These are phyloP conservation scores for Corythornis vintsioides DNA, from an alignment of 2,113 vertebrate species.

Conservation along the genomic window DNA sequence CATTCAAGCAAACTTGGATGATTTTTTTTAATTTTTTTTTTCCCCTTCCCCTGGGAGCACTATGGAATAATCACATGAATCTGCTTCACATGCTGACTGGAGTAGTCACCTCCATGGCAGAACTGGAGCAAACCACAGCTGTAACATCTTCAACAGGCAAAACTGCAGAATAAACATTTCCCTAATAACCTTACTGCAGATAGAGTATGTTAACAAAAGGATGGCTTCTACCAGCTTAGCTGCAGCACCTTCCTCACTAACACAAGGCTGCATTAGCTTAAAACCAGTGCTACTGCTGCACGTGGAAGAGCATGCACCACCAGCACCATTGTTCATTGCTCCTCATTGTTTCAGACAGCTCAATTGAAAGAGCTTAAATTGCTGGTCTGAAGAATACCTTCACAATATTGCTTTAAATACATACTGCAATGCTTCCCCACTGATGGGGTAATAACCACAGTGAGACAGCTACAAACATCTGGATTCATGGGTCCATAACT, in stretches of 20 bases:
- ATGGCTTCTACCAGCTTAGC: slow-evolving; percentile 20
- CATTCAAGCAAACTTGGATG: neutral
- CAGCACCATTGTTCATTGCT: neutral
- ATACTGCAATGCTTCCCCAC: neutral
- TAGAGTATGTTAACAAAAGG: slow-evolving; percentile 41
- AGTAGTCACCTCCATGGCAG: neutral
- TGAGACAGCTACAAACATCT: slow-evolving; percentile 37
- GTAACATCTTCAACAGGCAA: slow-evolving; percentile 60
- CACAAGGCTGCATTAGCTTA: neutral
- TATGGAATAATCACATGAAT: neutral
- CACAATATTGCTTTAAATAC: slow-evolving; percentile 20
- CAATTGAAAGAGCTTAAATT: slow-evolving; percentile 22
- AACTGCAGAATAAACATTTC: slow-evolving; percentile 64
- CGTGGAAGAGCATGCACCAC: neutral
- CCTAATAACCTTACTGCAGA: slow-evolving; percentile 44
- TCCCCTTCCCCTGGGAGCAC: neutral
- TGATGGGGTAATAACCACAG: slow-evolving; percentile 47
- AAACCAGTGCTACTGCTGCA: neutral
- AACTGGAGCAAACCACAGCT: slow-evolving; percentile 35
- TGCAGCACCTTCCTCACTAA: neutral
- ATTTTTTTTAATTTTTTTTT: neutral
- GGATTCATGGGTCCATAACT: slow-evolving; percentile 39
- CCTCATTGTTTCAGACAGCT: slow-evolving; percentile 36
- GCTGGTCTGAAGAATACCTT: slow-evolving; percentile 31
- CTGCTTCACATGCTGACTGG: neutral